Percentiles rank a stretch among this genome's conserved stretches.
These are phyloP conservation scores for Drosophila persimilis DNA, from an alignment of 1,140 invertebrate genomes.

Conservation along the genomic window DNA sequence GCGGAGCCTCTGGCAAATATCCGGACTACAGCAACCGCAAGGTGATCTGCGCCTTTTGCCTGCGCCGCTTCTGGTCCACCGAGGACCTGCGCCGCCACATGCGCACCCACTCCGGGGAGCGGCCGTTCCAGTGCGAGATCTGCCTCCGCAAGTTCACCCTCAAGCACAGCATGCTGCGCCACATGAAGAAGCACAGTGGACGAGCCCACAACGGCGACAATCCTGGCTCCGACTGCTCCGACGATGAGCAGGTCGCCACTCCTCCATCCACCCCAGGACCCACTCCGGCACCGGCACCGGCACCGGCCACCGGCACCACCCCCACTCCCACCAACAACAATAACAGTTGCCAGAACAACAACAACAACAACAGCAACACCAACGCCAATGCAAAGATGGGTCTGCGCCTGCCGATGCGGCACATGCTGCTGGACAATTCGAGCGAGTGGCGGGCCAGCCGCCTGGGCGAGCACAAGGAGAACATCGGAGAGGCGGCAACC, in stretches of 20 bases:
- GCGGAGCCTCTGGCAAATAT: conserved; percentile 86
- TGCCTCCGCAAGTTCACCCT: conserved; percentile 93
- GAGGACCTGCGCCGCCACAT: conserved; percentile 96
- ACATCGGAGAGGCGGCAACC: conserved; percentile 66
- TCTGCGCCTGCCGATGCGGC: conserved; percentile 62
- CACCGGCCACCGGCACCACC: neutral
- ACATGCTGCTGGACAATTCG: conserved; percentile 72
- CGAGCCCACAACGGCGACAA: conserved; percentile 76
- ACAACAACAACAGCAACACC: conserved; percentile 34
- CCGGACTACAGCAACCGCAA: conserved; percentile 94
- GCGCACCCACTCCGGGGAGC: conserved; percentile 93
- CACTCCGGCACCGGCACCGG: conserved; percentile 8
- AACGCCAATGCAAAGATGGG: conserved; percentile 25
- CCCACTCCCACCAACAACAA: conserved; percentile 31
- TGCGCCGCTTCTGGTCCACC: conserved; percentile 96
- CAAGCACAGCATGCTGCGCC: conserved; percentile 96
- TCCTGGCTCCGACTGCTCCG: conserved; percentile 79
- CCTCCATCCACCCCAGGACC: conserved; percentile 32
- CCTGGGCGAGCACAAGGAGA: conserved; percentile 84
- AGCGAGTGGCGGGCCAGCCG: conserved; percentile 77
- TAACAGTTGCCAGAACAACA: conserved; percentile 56
- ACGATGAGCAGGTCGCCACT: conserved; percentile 83
- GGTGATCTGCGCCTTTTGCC: conserved; percentile 95
- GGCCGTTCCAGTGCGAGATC: conserved; percentile 89
- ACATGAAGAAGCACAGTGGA: conserved; percentile 91